Conservation (phyloP, 30 jellyfish, hydroid and myxozoan genomes). For the Cassiopea xamachana region DNA sequence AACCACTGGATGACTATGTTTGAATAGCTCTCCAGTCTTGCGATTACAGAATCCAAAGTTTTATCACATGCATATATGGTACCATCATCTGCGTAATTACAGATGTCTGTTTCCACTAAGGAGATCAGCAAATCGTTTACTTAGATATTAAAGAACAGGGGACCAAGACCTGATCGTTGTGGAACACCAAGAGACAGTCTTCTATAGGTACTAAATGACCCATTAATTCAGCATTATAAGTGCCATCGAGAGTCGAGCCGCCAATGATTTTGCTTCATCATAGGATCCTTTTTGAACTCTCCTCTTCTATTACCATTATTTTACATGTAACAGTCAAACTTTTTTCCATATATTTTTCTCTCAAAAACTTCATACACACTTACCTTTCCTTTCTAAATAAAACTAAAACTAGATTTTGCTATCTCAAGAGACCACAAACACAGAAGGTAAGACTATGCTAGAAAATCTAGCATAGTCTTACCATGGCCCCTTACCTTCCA, state of each 20-base stretch:
- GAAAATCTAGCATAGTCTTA: background rate
- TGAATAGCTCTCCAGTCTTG: constrained; percentile 25
- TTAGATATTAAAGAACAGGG: constrained; percentile 13
- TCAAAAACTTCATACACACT: background rate
- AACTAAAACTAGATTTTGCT: background rate
- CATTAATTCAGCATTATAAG: background rate
- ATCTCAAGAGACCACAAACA: background rate
- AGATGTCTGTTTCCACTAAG: constrained; percentile 9
- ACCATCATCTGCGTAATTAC: constrained; percentile 53
- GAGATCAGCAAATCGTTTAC: constrained; percentile 16
- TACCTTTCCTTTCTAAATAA: background rate
- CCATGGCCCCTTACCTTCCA: background rate
- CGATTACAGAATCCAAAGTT: background rate
- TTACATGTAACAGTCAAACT: background rate
- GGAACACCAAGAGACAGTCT: too few relatives aligned
- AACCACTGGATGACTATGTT: constrained; percentile 10
- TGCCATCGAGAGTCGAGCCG: background rate
- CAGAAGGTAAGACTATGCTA: too few relatives aligned
- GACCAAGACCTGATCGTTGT: too few relatives aligned
- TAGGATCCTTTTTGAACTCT: background rate
- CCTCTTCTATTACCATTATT: background rate
- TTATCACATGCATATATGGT: constrained; percentile 25
- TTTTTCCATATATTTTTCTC: background rate
- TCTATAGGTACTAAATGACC: too few relatives aligned
- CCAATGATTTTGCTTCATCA: background rate